Evolutionary conservation across 2,888 invertebrate species (phyloP), one percentile per base, ranked within the genome.

Genomic region (Rhamphomyia laevipes): DNA sequence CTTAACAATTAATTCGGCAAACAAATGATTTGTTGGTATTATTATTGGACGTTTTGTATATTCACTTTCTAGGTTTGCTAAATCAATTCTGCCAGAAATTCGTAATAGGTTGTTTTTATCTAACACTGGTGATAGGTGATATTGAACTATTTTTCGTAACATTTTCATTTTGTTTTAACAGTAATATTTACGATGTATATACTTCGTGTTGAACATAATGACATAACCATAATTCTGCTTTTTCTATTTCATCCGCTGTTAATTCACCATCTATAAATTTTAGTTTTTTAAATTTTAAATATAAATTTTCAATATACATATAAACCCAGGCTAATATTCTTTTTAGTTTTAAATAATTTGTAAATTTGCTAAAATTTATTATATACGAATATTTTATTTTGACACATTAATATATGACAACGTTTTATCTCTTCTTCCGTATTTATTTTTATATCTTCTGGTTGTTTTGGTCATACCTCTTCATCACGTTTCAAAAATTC

Each of bases 341-440:
- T n/a, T n/a, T n/a, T n/a, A n/a, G 40, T 43, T 45, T 53, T 13
- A 48, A 46, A 38, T 43, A 50, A 45, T 43, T 45, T 16, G 47
- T 49, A 45, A 51, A 51, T 1, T 44, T 31, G 37, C 47, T 47
- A 47, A 43, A 3, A 7, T 16, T 13, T 15, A 47, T 47, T 13
- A 35, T 40, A 31, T 15, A 46, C 44, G n/a, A n/a, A n/a, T n/a
- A n/a, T n/a, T n/a, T n/a, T n/a, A n/a, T n/a, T n/a, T n/a, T n/a
- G n/a, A n/a, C n/a, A n/a, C n/a, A n/a, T n/a, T n/a, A n/a, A n/a
- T n/a, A n/a, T n/a, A n/a, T n/a, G n/a, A 12, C 17, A 23, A 18
- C 40, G 17, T 3, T 47, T 43, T 15, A 48, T 35, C 43, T 53
- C 49, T 45, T 51, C 51, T 35, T 50, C 50, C 9, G 46, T 11